Evolutionary conservation across 2,888 invertebrate species (phyloP), one percentile per base, ranked within the genome.

Genomic region (Lithosia quadra): DNA sequence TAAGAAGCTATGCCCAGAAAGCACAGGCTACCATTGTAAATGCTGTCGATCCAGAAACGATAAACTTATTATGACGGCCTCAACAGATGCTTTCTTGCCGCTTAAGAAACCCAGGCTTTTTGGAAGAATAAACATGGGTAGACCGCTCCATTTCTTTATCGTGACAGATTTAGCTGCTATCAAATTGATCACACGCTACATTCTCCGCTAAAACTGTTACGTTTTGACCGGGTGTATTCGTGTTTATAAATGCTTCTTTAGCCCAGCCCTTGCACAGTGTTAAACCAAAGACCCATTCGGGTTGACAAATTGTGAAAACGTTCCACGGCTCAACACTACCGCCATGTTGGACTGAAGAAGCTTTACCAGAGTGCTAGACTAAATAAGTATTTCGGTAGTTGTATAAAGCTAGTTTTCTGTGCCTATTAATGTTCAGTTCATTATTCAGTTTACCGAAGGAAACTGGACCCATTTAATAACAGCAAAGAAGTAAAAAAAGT

Each of bases 401-500:
- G 13, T 24, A 21, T 24, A 24, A 55, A 24, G 24, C 22, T 24
- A 15, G 24, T 7, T 56, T 56, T 56, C 24, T 56, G 3, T 24
- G 55, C 13, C 21, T 24, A 56, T 21, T 56, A 56, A 22, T 56
- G 11, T 21, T 13, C 5, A 1, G 59, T 56, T 49, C 53, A 21
- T 67, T 28, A 67, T 71, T 59, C 66, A 63, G 63, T 53, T 62
- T 57, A 63, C 55, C 33, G 18, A 61, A 76, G 77, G 79, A 80
- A 74, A 75, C 65, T 15, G 33, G 76, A 82, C 78, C 68, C 70
- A 78, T 84, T 77, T 69, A 15, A n/a, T 34, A 74, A 61, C 63
- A 72, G 65, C 71, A 73, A 77, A 75, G 73, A 74, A 81, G 63
- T 72, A 71, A 69, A 75, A 77, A 78, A 81, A 74, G 67, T 74